Evolutionary conservation across 2,113 vertebrate genomes (phyloP).

Genomic region (Oreochromis niloticus): DNA sequence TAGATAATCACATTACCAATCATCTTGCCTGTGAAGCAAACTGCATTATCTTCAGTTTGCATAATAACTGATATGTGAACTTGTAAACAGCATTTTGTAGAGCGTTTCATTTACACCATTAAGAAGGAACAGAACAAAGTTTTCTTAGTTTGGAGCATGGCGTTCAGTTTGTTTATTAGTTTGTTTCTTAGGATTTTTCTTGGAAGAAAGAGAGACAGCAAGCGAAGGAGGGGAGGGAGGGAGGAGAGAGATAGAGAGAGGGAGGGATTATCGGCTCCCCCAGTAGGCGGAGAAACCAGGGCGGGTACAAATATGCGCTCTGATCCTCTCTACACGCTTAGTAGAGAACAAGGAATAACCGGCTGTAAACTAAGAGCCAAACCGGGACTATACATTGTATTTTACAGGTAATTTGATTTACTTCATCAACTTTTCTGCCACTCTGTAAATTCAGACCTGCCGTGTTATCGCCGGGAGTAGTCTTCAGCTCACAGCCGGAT

Average conservation of each 20-base stretch:
- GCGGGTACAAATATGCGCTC: neutral
- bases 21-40: neutral
- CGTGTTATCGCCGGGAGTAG: neutral
- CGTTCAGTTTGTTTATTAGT: neutral
- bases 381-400: accelerated
- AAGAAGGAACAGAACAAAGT: neutral
- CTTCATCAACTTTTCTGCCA: accelerated
- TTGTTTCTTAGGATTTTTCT: neutral
- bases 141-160: neutral
- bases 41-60: neutral
- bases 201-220: neutral
- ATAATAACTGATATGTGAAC: neutral
- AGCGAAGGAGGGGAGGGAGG: neutral
- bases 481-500: neutral
- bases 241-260: neutral
- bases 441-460: neutral
- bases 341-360: neutral
- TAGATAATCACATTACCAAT: neutral
- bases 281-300: conserved; percentile 9
- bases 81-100: neutral
- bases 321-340: neutral
- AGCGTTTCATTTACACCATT: neutral
- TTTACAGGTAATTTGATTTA: conserved; percentile 21
- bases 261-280: neutral
- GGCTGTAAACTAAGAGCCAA: neutral